These are phyloP conservation scores for Rhagonycha fulva DNA, from an alignment of 2,888 invertebrate species.

Conservation along the genomic window DNA sequence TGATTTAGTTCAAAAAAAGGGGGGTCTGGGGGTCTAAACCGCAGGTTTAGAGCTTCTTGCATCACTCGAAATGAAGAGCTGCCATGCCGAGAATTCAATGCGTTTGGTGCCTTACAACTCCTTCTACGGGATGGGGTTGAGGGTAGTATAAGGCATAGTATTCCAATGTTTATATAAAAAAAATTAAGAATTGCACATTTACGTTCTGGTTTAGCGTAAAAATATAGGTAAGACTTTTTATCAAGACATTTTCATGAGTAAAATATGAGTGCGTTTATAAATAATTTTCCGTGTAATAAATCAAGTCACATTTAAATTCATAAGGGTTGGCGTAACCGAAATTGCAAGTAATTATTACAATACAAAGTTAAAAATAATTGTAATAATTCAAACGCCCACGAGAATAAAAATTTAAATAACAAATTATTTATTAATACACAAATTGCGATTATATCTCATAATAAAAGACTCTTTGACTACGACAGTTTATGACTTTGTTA, in stretches of 20 bases:
- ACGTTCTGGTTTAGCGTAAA: too few relatives aligned
- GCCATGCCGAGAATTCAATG: too few relatives aligned
- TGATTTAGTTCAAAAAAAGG: too few relatives aligned
- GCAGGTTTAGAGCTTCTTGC: too few relatives aligned
- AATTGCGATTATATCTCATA: background rate
- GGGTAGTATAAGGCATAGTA: too few relatives aligned
- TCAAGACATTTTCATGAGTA: background rate
- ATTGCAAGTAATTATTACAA: background rate
- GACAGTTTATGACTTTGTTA: background rate
- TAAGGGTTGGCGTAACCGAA: background rate
- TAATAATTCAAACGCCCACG: background rate
- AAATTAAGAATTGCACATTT: too few relatives aligned
- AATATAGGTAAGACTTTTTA: background rate
- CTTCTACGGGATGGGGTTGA: too few relatives aligned
- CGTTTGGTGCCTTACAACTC: too few relatives aligned
- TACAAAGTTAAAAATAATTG: background rate
- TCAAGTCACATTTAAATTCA: background rate
- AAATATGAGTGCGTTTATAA: background rate
- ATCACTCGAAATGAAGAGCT: too few relatives aligned
- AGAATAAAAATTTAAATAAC: background rate
- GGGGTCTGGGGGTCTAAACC: too few relatives aligned
- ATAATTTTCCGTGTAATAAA: background rate
- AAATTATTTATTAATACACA: background rate
- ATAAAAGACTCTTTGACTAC: background rate
- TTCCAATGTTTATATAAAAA: too few relatives aligned